phyloP scores from a whole-genome alignment of 2,797 vertebrate genomes.

The Acanthurus tractus region DNA sequence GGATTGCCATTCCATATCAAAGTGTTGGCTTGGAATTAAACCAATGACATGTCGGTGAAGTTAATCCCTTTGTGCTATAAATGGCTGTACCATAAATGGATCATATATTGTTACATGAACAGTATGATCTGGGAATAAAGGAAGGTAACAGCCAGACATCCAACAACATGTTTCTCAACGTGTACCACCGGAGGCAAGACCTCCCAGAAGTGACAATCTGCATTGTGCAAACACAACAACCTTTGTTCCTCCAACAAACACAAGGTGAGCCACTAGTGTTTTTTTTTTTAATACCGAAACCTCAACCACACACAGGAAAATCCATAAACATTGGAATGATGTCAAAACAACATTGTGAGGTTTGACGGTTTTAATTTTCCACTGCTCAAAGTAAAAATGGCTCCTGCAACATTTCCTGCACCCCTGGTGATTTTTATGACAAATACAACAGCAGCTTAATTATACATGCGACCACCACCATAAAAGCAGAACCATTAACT shows the following conservation, averaged over 20 bases:
- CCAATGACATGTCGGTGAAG: slow-evolving; percentile 28
- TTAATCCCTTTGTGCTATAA: slow-evolving; percentile 57
- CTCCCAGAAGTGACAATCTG: slow-evolving; percentile 85
- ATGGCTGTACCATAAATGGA: slow-evolving; percentile 35
- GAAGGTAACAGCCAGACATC: slow-evolving; percentile 64
- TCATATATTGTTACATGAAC: slow-evolving; percentile 45
- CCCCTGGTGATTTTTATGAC: slow-evolving; percentile 83
- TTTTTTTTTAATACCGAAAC: slow-evolving; percentile 78
- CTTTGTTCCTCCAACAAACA: slow-evolving; percentile 80
- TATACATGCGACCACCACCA: slow-evolving; percentile 83
- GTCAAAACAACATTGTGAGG: slow-evolving; percentile 88
- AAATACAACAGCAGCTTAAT: slow-evolving; percentile 88
- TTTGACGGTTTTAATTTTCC: slow-evolving; percentile 87
- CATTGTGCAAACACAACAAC: slow-evolving; percentile 85
- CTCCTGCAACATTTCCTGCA: slow-evolving; percentile 83
- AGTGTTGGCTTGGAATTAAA: slow-evolving; percentile 35
- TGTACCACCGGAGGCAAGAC: slow-evolving; percentile 82
- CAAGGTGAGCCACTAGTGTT: slow-evolving; percentile 80
- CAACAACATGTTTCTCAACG: slow-evolving; percentile 76
- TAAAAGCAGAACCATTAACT: slow-evolving; percentile 83
- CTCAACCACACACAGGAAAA: slow-evolving; percentile 85
- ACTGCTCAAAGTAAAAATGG: slow-evolving; percentile 84
- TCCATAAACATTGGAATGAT: slow-evolving; percentile 88
- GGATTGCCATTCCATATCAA: slow-evolving; percentile 49
- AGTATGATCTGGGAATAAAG: slow-evolving; percentile 54